These are phyloP conservation scores for Daboia siamensis DNA, from an alignment of 2,113 vertebrate species.

Conservation along the genomic window DNA sequence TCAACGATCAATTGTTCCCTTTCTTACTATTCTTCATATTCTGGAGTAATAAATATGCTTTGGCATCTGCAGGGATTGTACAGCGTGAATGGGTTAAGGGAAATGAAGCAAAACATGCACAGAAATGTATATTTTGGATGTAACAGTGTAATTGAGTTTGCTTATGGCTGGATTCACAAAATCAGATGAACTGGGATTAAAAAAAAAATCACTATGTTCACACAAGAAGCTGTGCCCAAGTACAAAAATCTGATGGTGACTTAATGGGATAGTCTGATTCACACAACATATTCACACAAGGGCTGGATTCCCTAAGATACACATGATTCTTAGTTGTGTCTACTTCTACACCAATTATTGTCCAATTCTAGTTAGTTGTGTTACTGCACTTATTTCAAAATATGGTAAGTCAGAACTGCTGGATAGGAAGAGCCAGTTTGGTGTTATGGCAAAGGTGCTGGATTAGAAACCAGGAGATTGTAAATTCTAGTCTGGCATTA, in stretches of 20 bases:
- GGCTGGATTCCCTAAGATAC: background rate
- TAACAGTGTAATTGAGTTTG: background rate
- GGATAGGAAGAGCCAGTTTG: background rate
- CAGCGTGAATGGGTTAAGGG: background rate
- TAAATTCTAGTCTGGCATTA: background rate
- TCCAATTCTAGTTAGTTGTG: background rate
- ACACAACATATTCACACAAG: background rate
- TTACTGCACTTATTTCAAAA: background rate
- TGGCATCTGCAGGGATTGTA: background rate
- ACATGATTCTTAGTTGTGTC: background rate
- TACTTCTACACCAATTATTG: background rate
- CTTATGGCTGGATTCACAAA: background rate
- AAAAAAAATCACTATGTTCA: background rate
- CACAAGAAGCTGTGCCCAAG: background rate
- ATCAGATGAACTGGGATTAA: background rate
- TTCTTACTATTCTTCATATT: background rate
- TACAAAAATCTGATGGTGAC: background rate
- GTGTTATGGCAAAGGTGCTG: background rate
- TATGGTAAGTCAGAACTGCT: background rate
- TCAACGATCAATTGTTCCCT: background rate
- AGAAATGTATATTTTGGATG: background rate
- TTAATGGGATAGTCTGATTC: background rate
- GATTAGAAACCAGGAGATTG: background rate
- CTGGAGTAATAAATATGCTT: background rate
- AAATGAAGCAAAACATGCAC: background rate